Conservation (phyloP, 2,113 vertebrate species). For the Azemiops feae region DNA sequence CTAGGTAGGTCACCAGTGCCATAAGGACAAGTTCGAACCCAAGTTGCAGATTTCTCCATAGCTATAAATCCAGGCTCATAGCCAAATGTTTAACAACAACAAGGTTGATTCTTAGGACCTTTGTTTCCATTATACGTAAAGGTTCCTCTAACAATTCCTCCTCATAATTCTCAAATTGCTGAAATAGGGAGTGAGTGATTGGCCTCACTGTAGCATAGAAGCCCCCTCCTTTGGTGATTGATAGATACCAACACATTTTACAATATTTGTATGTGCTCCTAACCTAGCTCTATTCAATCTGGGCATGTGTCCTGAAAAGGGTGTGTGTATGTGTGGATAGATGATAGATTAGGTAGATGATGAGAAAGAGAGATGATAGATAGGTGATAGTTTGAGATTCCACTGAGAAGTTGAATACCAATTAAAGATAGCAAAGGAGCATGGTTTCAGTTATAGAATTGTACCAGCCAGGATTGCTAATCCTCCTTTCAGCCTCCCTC, state of each 20-base stretch:
- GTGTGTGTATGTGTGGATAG: not conserved
- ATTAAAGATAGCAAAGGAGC: not conserved
- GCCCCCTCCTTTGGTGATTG: not conserved
- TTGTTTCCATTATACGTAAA: not conserved
- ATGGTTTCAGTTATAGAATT: not conserved
- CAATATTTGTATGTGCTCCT: not conserved
- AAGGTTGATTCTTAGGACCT: not conserved
- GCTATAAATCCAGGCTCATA: not conserved
- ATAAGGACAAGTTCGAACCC: not conserved
- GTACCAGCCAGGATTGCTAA: not conserved
- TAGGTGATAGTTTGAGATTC: not conserved
- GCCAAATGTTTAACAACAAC: not conserved
- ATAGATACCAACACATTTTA: not conserved
- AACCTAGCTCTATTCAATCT: not conserved
- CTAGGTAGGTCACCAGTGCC: not conserved
- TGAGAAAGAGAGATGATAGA: not conserved
- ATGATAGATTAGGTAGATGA: not conserved
- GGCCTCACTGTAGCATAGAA: not conserved
- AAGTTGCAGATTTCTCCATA: not conserved
- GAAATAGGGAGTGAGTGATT: not conserved
- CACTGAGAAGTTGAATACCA: not conserved
- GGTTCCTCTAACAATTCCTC: not conserved
- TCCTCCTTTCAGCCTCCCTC: not conserved
- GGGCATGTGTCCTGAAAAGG: not conserved
- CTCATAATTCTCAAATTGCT: not conserved